Conservation (phyloP, 2,113 vertebrate genomes). For the Cisticola juncidis region DNA sequence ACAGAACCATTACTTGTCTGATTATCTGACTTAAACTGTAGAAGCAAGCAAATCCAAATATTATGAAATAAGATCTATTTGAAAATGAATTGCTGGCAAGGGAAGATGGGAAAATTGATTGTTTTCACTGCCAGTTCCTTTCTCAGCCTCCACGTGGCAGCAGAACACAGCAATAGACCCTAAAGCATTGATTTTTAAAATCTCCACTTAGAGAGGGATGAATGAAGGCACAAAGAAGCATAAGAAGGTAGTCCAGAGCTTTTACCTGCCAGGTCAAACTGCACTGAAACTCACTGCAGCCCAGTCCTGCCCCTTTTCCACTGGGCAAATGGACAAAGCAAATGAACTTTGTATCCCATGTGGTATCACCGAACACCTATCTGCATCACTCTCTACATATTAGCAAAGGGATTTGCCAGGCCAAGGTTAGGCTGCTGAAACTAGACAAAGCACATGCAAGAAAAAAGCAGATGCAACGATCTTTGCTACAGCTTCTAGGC, state of each 20-base stretch:
- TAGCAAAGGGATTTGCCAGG: neutral
- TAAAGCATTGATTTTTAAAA: neutral
- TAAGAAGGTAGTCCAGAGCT: neutral
- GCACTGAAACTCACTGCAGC: neutral
- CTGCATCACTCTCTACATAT: neutral
- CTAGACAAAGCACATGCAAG: neutral
- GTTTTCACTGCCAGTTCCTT: neutral
- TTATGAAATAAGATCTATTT: neutral
- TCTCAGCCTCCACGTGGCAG: conserved; percentile 29
- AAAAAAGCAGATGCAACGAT: neutral
- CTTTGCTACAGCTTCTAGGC: neutral
- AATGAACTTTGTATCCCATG: conserved; percentile 25
- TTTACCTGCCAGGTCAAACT: neutral
- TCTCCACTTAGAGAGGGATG: neutral
- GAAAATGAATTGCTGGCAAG: neutral
- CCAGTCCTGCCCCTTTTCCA: neutral
- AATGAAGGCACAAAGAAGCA: neutral
- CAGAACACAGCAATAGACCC: neutral
- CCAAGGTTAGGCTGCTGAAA: conserved; percentile 1
- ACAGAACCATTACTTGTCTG: neutral
- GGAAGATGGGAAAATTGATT: neutral
- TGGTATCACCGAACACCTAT: neutral
- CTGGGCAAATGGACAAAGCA: conserved; percentile 16
- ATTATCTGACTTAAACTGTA: neutral
- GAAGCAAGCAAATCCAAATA: neutral